Evolutionary conservation across 2,113 vertebrate genomes (phyloP), one percentile per base, ranked within the genome.

Genomic region (Neomonachus schauinslandi): DNA sequence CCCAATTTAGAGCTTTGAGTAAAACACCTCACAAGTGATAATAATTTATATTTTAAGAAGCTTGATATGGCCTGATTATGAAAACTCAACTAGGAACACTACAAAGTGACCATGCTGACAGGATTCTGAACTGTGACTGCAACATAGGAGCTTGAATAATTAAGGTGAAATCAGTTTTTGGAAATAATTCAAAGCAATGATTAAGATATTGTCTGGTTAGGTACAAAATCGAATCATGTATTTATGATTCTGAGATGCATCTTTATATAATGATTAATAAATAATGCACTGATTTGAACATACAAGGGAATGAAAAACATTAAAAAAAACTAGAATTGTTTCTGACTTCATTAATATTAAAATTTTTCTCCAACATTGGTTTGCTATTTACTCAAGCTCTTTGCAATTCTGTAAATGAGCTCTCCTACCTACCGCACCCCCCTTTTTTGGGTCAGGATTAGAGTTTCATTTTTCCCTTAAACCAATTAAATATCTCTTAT

Each of bases 41-140:
- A 72, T 57, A 39, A 93, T 85, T 96, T 67, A 15, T 77, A 59
- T 77, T 80, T 96, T 81, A 65, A 77, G 26, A 95, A 59, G 69
- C 3, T 53, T 83, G 51, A 67, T 1, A 1, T 92, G 39, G 10
- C 24, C 28, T 81, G 33, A 61, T 94, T 61, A 92, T 86, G 97
- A 63, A 90, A 97, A 83, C 93, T 88, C 51, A 89, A 39, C 5
- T 19, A n/a, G 67, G 53, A 95, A 72, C 28, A n/a, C 39, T 88
- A 39, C 4, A 22, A 72, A 36, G 7, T 53, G 74, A 97, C 53
- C n/a, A 24, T 18, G 16, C 9, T 74, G 96, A 91, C 46, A 83
- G 14, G 36, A 69, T 82, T 77, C 39, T 76, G 91, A 74, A 24
- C 21, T 92, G 39, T 92, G 61, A 92, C 22, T 39, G 26, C 61